These are phyloP conservation scores for Gallinago media DNA, from an alignment of 2,113 vertebrate species.

Conservation along the genomic window DNA sequence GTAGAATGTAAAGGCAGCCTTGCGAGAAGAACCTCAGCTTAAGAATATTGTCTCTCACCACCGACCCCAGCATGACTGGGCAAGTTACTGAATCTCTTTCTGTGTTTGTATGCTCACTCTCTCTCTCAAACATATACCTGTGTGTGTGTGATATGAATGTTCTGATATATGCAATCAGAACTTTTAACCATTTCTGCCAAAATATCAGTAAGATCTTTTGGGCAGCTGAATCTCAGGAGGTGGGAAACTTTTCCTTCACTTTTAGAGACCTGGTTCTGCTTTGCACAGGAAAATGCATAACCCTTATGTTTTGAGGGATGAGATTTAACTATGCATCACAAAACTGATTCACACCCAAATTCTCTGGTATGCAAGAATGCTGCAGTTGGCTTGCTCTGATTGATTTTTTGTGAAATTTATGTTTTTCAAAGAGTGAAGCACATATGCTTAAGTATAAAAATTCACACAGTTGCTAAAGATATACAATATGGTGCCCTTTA, in stretches of 20 bases:
- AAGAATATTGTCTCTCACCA: background rate
- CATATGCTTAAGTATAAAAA: background rate
- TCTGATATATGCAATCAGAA: background rate
- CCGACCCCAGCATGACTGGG: background rate
- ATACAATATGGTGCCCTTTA: background rate
- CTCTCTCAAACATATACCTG: background rate
- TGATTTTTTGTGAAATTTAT: background rate
- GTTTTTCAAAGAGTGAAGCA: background rate
- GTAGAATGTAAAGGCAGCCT: background rate
- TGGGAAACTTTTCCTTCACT: background rate
- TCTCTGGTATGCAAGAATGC: background rate
- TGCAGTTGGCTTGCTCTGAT: background rate
- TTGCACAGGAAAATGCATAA: background rate
- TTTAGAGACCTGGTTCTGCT: background rate
- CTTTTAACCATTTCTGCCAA: background rate
- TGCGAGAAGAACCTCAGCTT: background rate
- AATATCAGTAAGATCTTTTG: background rate
- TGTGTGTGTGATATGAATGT: background rate
- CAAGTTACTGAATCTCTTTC: background rate
- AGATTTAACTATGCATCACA: background rate
- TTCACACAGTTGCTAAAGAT: background rate
- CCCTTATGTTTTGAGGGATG: rapidly evolving
- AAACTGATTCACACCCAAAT: background rate
- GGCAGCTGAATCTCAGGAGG: background rate
- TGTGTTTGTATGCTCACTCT: background rate